phyloP scores from a whole-genome alignment of 2,797 vertebrate genomes.

The Alcedo quadribrachys region DNA sequence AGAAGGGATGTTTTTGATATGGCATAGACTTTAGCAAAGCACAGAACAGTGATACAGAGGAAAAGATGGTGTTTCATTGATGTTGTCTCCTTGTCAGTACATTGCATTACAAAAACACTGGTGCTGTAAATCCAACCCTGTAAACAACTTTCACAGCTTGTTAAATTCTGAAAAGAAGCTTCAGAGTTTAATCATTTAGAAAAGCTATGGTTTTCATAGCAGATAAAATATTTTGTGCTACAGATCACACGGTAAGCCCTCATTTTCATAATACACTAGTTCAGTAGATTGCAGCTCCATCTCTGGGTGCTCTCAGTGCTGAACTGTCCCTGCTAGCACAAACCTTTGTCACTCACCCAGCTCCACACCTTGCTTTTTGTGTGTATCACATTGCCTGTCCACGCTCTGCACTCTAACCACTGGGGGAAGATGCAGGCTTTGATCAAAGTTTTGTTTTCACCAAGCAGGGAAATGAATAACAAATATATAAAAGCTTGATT shows the following conservation, averaged over 20 bases:
- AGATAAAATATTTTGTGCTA: constrained; percentile 3
- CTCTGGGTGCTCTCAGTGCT: neutral
- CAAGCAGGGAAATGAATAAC: neutral
- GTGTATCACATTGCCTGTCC: neutral
- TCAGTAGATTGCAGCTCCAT: neutral
- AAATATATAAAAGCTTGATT: neutral
- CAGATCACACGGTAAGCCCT: neutral
- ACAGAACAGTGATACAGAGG: neutral
- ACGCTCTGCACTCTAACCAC: too few species aligned
- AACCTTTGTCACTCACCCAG: neutral
- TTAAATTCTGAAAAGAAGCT: constrained; percentile 19
- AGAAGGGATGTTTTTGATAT: neutral
- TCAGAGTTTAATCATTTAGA: neutral
- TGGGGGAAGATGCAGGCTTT: neutral
- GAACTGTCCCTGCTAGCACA: neutral
- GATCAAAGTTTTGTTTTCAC: too few species aligned
- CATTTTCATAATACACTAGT: neutral
- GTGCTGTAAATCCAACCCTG: neutral
- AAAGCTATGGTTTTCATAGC: neutral
- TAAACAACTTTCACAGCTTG: constrained; percentile 8
- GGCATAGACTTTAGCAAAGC: neutral
- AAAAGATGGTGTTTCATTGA: neutral
- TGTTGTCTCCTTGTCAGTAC: neutral
- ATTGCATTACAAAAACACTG: neutral
- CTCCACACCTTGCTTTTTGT: neutral